Base-by-base conservation (phyloP, 1,140 invertebrate genomes). In the Phthorimaea operculella region DNA sequence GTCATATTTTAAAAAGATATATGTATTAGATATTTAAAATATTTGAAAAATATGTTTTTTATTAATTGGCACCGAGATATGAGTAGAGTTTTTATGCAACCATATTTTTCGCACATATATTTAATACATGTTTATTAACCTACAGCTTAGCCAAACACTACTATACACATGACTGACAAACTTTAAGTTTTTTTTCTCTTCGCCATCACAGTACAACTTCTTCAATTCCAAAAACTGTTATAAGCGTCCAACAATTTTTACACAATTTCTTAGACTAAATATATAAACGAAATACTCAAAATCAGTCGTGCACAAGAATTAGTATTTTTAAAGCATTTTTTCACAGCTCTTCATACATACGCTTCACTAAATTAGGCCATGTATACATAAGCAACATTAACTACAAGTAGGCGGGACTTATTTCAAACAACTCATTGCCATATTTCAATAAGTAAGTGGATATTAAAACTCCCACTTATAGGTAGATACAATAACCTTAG, bases 261-360 rank as follows among this genome's bases (percentile, higher is more conserved):
- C 12, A 39, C n/a, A 9, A 39, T 39, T 12, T 39, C 44, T 47
- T 16, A 47, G 12, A 47, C 15, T 47, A 47, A 1, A 47, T 16
- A 47, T 16, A n/a, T 48, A 61, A 65, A 59, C 51, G 51, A 60
- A 60, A 59, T 67, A 63, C 52, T 28, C 55, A 60, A 67, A 65
- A 62, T 66, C 64, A 70, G 61, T 68, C 64, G 61, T 64, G 60
- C 62, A 48, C 51, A 45, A 60, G 60, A 59, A 53, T 57, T 52
- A 56, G 33, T 33, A 33, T 21, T 17, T 34, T 56, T 16, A 50
- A 48, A 52, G 14, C 12, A 16, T 47, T 55, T 53, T 52, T 59
- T 59, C 54, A 49, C 39, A 57, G 57, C 58, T 61, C 61, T 64
- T 59, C 58, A 61, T 67, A 39, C 10, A 39, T 39, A n/a, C 36